Conservation (phyloP, 2,888 invertebrate genomes). For the Heliconius sara region DNA sequence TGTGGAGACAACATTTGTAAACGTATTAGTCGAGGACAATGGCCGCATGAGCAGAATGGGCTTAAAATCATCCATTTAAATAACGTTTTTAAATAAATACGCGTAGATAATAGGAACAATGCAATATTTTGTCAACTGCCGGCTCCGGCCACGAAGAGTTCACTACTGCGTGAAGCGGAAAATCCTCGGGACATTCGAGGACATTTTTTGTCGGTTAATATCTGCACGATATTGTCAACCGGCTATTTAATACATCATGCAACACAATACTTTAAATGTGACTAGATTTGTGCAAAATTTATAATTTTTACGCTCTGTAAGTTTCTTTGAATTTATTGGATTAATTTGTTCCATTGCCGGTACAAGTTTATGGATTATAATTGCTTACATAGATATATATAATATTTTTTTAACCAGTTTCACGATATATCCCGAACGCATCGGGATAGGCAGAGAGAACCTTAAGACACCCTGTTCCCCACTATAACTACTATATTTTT, state of each 20-base stretch:
- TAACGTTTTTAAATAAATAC: constrained; percentile 85
- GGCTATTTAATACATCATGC: constrained; percentile 82
- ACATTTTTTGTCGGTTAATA: constrained; percentile 84
- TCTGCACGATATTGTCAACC: constrained; percentile 83
- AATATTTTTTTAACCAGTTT: not conserved
- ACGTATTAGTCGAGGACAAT: constrained; percentile 75
- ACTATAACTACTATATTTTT: too few species aligned
- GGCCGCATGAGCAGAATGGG: constrained; percentile 74
- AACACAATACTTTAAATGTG: constrained; percentile 83
- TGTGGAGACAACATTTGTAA: constrained; percentile 59
- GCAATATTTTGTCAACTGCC: constrained; percentile 84
- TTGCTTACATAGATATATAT: not conserved
- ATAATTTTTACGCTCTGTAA: constrained; percentile 78
- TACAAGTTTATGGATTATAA: constrained; percentile 24
- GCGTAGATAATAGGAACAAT: constrained; percentile 83
- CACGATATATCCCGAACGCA: too few species aligned
- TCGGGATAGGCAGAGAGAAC: too few species aligned
- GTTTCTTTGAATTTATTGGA: constrained; percentile 75
- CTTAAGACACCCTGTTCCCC: too few species aligned
- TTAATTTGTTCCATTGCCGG: constrained; percentile 63
- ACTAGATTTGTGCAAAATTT: constrained; percentile 84
- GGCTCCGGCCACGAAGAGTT: constrained; percentile 78
- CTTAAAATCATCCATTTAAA: constrained; percentile 84
- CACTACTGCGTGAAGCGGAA: constrained; percentile 83
- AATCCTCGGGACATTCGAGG: constrained; percentile 83